Evolutionary conservation across 2,113 vertebrate species (phyloP), one percentile per base, ranked within the genome.

Genomic region (Cephalopholis sonnerati): DNA sequence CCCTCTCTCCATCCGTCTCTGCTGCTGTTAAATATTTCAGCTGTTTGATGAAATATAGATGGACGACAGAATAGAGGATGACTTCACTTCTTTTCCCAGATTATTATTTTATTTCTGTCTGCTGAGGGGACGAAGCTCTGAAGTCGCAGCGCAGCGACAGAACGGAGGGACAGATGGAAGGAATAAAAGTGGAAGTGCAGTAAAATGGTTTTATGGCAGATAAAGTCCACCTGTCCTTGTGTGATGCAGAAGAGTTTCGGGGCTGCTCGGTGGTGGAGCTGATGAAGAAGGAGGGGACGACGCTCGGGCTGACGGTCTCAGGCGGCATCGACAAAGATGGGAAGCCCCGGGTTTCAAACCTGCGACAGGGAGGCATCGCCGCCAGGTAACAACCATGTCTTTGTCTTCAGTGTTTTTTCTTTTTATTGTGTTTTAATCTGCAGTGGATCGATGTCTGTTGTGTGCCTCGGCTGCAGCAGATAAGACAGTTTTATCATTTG

Each of bases 271-370:
- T 98, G 84, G 98, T 99, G 84, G 98, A 99, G 93, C 87, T 99
- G 94, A 97, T 99, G 96, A 99, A 99, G 94, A 99, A 99, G 92
- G 98, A 99, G 94, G 98, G 98, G 51, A 99, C 97, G 22, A 99
- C 98, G 32, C 96, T 99, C 1, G 98, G 98, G 3, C 96, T 99
- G 86, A 99, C 98, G 0, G 98, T 99, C 6, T 99, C 98, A 0
- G 98, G 98, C 32, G 98, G 98, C 77, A 95, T 99, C 0, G 98
- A 99, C 93, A 99, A 99, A 86, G 98, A 99, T 59, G 97, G 98
- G 74, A 99, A 97, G 79, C 98, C 98, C 1, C 95, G 98, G 76
- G 98, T 99, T 5, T 99, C 98, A 29, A 99, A 99, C 93, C 97
- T 99, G 88, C 96, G 98, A 27, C 98, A 98, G 92, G 98, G 98